phyloP scores from a whole-genome alignment of 2,113 vertebrate species.

The Drymodes brunneopygia region DNA sequence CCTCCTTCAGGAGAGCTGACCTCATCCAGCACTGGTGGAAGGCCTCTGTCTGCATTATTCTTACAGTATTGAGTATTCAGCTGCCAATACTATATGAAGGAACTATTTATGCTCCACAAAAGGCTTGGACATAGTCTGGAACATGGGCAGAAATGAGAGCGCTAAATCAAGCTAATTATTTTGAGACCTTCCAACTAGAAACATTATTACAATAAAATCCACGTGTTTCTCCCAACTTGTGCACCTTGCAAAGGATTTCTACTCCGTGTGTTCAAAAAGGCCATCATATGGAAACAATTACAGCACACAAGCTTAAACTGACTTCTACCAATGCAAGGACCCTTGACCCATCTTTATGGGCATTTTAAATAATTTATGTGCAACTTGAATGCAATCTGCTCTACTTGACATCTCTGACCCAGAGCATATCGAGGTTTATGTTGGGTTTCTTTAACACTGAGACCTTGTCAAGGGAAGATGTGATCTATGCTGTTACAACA shows the following conservation, averaged over 20 bases:
- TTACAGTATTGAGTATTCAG: neutral
- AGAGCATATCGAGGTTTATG: constrained; percentile 21
- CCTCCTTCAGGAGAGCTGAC: constrained; percentile 28
- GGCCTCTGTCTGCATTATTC: neutral
- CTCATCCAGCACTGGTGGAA: neutral
- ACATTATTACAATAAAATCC: constrained; percentile 23
- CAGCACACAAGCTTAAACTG: neutral
- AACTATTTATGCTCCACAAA: constrained; percentile 19
- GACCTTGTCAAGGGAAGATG: neutral
- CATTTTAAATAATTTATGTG: constrained; percentile 57
- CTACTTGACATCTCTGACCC: constrained; percentile 48
- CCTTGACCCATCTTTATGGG: constrained; percentile 38
- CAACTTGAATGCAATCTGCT: constrained; percentile 40
- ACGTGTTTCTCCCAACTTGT: neutral
- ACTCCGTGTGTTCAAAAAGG: neutral
- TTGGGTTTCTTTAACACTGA: constrained; percentile 47
- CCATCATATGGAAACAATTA: constrained; percentile 28
- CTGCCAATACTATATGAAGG: neutral
- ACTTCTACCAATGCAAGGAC: neutral
- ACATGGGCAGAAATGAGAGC: neutral
- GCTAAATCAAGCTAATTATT: constrained; percentile 55
- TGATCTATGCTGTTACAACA: neutral
- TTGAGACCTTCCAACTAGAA: constrained; percentile 31
- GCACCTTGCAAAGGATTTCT: neutral
- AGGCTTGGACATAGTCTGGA: neutral